These are phyloP conservation scores for Luscinia megarhynchos DNA, from an alignment of 2,797 vertebrate species.

Conservation along the genomic window DNA sequence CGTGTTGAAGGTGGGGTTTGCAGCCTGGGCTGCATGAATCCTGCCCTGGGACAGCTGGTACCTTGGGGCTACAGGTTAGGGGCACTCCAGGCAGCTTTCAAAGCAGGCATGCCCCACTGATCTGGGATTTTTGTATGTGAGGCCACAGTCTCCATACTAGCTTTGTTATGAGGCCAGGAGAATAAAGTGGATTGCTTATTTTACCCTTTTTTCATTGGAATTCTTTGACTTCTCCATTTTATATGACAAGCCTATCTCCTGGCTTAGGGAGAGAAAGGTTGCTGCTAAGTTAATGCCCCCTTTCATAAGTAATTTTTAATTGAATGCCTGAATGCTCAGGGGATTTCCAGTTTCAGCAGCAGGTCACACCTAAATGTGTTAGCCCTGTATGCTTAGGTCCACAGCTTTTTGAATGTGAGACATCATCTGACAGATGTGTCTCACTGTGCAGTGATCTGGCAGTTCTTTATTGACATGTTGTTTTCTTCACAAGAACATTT, in stretches of 20 bases:
- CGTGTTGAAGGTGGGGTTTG: accelerated
- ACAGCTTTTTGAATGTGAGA: background rate
- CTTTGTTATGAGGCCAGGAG: background rate
- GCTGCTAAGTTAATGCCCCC: background rate
- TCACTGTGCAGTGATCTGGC: background rate
- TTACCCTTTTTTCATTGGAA: background rate
- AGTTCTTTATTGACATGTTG: background rate
- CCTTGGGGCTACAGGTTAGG: background rate
- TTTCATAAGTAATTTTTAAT: background rate
- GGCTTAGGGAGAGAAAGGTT: background rate
- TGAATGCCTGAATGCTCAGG: background rate
- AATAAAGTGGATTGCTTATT: background rate
- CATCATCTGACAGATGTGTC: background rate
- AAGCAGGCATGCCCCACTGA: background rate
- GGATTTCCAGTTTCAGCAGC: background rate
- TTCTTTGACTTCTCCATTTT: background rate
- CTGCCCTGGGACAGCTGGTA: accelerated
- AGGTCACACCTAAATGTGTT: background rate
- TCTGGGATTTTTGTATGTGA: background rate
- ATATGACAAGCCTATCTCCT: background rate
- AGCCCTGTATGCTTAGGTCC: background rate
- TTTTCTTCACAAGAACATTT: background rate
- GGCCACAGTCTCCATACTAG: background rate
- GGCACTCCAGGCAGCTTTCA: background rate
- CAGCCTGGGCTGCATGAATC: background rate